Base-by-base conservation (phyloP, 2,113 vertebrate species). In the Zosterops hypoxanthus region DNA sequence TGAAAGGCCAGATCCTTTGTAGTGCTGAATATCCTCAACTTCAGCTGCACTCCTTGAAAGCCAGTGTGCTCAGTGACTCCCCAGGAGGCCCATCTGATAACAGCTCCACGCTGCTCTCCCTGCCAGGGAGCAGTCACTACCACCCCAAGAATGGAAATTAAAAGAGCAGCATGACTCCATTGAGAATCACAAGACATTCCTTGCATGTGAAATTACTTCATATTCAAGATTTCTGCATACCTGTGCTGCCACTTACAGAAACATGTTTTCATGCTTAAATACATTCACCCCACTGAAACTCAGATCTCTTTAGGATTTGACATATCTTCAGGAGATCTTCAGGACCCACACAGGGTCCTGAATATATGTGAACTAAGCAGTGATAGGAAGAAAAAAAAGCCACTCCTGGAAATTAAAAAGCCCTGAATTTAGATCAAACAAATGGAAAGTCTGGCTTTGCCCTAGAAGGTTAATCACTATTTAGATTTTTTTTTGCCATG, bases 331-430 rank as follows among this genome's bases (percentile, higher is more conserved):
- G 71, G 82, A 90, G 44, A 88, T 90, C 70, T 52, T 94, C 82
- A 68, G 71, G 55, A 71, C 50, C 21, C 2, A 33, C 26, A 36
- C 21, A 65, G 55, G 26, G 31, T 64, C 39, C 19, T 79, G 76
- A 72, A 80, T 79, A 34, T 60, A 6, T 65, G 61, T 60, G 73
- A 91, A 89, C 77, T 61, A 63, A 94, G 39, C 14, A 92, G 41
- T 50, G 69, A 76, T 25, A 69, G 49, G 49, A 95, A 90, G 60
- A 49, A 72, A 86, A 81, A 81, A 88, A 66, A 69, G 8, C 10
- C n/a, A 49, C 15, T 72, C 52, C 71, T 96, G 69, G 79, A 97
- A 95, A 97, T 95, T 36, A 92, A 94, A 95, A 96, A 95, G 78
- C 90, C 78, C 93, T 91, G 82, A 78, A 60, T 95, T 94, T 88